phyloP scores from a whole-genome alignment of 2,797 vertebrate species.

The Choloepus didactylus region DNA sequence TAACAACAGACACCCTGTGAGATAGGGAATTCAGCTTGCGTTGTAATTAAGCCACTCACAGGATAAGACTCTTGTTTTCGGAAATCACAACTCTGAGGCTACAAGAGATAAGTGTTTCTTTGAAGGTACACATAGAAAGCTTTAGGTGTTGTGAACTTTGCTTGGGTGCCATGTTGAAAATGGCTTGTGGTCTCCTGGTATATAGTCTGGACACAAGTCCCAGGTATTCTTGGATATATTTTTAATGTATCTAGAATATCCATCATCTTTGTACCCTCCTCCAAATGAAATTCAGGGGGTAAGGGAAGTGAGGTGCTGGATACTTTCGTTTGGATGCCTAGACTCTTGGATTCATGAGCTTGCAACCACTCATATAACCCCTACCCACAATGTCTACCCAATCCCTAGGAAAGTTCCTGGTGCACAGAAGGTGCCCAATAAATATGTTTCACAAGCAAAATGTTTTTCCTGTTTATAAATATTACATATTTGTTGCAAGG shows the following conservation, averaged over 20 bases:
- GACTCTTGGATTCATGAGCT: not conserved
- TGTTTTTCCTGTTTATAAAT: slow-evolving; percentile 32
- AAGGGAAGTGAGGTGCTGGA: not conserved
- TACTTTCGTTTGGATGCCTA: not conserved
- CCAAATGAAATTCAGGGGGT: slow-evolving; percentile 2
- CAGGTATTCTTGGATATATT: slow-evolving; percentile 42
- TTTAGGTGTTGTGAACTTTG: not conserved
- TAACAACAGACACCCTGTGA: no score
- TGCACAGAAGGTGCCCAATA: not conserved
- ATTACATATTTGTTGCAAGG: slow-evolving; percentile 11
- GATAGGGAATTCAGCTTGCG: no score
- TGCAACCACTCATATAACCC: no score
- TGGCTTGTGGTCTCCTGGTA: not conserved
- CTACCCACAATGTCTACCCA: not conserved
- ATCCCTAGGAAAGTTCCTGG: not conserved
- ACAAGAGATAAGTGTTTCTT: no score
- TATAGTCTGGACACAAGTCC: not conserved
- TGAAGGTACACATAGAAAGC: no score
- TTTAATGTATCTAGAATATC: slow-evolving; percentile 26
- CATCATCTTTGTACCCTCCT: not conserved
- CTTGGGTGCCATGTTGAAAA: not conserved
- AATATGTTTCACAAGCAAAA: slow-evolving; percentile 44
- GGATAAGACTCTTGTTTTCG: no score
- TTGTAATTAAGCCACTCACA: no score
- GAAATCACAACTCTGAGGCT: no score